phyloP scores from a whole-genome alignment of 2,797 vertebrate genomes.

The Thaleichthys pacificus region DNA sequence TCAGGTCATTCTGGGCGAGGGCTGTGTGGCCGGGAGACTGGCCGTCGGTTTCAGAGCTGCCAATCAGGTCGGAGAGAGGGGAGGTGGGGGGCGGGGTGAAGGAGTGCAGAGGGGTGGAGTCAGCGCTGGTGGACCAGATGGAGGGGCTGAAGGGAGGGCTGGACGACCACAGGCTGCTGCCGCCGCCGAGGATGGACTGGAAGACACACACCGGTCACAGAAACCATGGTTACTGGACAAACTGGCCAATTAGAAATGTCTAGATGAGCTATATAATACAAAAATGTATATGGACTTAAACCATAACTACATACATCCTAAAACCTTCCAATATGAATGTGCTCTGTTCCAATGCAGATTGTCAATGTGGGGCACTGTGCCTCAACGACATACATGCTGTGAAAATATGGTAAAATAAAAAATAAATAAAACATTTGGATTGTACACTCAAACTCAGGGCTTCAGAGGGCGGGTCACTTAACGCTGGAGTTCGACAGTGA shows the following conservation, averaged over 20 bases:
- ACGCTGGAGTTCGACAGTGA: too few species aligned
- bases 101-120: constrained; percentile 70
- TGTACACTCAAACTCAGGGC: too few species aligned
- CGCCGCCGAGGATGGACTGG: constrained; percentile 79
- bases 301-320: too few species aligned
- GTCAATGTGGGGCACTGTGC: too few species aligned
- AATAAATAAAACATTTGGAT: too few species aligned
- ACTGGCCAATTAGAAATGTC: background rate
- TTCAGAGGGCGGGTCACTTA: too few species aligned
- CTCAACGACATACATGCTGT: too few species aligned
- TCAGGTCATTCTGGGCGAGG: constrained; percentile 62
- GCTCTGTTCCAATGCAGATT: too few species aligned
- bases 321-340: too few species aligned
- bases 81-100: constrained; percentile 65
- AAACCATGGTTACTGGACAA: background rate
- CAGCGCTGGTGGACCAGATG: constrained; percentile 83
- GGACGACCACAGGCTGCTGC: constrained; percentile 75
- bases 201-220: background rate
- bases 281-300: too few species aligned
- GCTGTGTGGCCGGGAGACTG: constrained; percentile 26
- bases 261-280: background rate
- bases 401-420: too few species aligned
- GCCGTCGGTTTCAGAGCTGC: constrained; percentile 47
- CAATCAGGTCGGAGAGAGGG: constrained; percentile 73
- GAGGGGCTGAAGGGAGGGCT: constrained; percentile 82